These are phyloP conservation scores for Episyrphus balteatus DNA, from an alignment of 1,140 invertebrate species.

Conservation along the genomic window DNA sequence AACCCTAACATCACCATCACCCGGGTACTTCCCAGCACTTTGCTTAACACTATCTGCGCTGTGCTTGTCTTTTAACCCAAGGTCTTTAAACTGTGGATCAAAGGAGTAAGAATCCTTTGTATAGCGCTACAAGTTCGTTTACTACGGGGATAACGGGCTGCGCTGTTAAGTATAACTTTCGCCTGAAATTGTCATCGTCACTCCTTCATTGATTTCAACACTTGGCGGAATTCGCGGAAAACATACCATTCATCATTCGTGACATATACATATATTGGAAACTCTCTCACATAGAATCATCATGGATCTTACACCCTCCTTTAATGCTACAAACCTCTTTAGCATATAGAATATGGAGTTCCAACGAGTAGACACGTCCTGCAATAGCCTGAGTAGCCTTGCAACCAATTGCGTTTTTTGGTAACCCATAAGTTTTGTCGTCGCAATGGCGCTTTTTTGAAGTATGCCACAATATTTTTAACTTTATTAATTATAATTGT, in stretches of 20 bases:
- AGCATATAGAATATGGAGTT: constrained; percentile 30
- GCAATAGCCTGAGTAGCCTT: neutral
- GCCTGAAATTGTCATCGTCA: neutral
- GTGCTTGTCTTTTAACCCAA: no score
- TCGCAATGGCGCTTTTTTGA: neutral
- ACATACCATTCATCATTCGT: neutral
- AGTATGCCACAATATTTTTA: neutral
- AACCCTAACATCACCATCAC: no score
- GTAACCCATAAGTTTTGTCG: neutral
- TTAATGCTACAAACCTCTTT: constrained; percentile 19
- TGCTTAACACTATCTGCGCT: no score
- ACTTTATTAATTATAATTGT: neutral
- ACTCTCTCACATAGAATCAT: neutral
- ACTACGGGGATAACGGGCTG: neutral
- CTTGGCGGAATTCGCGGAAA: neutral
- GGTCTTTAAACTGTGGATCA: no score
- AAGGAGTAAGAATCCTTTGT: neutral
- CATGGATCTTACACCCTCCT: constrained; percentile 2
- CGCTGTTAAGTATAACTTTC: neutral
- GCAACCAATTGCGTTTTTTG: neutral
- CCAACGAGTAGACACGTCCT: constrained; percentile 27
- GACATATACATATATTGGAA: neutral
- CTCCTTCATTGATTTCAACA: neutral
- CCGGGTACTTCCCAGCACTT: no score
- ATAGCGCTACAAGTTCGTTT: neutral